Evolutionary conservation across 2,113 vertebrate species (phyloP), one percentile per base, ranked within the genome.

Genomic region (Malurus alboscapulatus): DNA sequence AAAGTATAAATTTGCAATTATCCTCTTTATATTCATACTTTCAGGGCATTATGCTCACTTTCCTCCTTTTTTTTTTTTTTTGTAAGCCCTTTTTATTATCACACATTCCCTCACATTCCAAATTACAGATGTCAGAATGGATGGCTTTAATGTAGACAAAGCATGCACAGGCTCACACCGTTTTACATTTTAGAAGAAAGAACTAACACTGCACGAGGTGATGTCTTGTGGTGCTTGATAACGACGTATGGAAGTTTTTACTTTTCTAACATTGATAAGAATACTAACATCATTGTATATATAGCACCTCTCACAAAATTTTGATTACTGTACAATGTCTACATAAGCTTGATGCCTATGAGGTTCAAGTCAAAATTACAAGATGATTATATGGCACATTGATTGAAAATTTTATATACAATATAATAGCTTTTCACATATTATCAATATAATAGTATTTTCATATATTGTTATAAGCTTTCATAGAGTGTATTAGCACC

Each of bases 201-300:
- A 76, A 81, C 5, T 40, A 34, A 65, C 12, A 57, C 4, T 15
- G 22, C 34, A 44, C 2, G 29, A 50, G 36, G 4, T 53, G 24
- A 47, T 40, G 9, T 30, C 40, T 75, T 22, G 69, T 6, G 4
- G 8, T 26, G 34, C 21, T 34, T 26, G 14, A 48, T 22, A 34
- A 0, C 17, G 11, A 34, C 36, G 2, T 20, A 32, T 1, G 2
- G 9, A 32, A n/a, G 21, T 30, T 58, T n/a, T 36, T 17, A 42
- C 13, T 34, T 18, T 62, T 25, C 32, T 66, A 80, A 63, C 19
- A 45, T 17, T 8, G 4, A 6, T 14, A 72, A 45, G 48, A 47
- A 51, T 19, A 34, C 5, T 54, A 38, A 73, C 4, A 20, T 20
- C 14, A 48, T 24, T 13, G 11, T 1, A 1, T 3, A 42, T 12